These are phyloP conservation scores for Blastobasis adustella DNA, from an alignment of 2,888 invertebrate species.

Conservation along the genomic window DNA sequence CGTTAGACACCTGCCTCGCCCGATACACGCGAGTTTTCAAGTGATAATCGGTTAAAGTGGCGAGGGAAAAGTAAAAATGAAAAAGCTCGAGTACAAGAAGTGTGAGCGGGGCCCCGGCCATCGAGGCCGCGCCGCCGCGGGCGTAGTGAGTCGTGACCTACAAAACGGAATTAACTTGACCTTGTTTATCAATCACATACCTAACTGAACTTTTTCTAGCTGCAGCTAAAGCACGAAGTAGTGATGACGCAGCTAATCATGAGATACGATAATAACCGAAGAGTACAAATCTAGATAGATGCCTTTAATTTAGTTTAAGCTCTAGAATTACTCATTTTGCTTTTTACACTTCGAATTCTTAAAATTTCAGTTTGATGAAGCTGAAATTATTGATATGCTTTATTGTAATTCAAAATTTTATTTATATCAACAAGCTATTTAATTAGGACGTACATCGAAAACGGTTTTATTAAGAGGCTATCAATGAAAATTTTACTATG, in stretches of 20 bases:
- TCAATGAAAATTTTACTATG: constrained; percentile 19
- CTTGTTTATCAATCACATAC: constrained; percentile 50
- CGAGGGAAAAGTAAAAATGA: background rate
- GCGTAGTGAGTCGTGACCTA: constrained; percentile 56
- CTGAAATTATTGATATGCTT: too few relatives aligned
- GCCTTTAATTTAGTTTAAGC: too few relatives aligned
- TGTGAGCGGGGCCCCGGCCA: constrained; percentile 33
- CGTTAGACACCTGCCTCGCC: constrained; percentile 31
- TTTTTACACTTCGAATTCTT: too few relatives aligned
- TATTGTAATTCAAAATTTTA: too few relatives aligned
- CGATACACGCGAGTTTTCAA: too few relatives aligned
- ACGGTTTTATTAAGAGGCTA: constrained; percentile 26
- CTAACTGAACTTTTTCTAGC: constrained; percentile 23
- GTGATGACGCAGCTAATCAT: too few relatives aligned
- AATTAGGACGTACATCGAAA: too few relatives aligned
- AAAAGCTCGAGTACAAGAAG: background rate
- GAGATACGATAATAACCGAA: constrained; percentile 22
- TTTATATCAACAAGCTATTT: too few relatives aligned
- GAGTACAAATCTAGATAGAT: constrained; percentile 47
- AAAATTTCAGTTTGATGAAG: too few relatives aligned
- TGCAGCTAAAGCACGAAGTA: background rate
- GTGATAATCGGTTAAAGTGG: too few relatives aligned
- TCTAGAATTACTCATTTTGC: too few relatives aligned
- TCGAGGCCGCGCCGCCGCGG: constrained; percentile 51
- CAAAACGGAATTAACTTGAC: constrained; percentile 47